These are phyloP conservation scores for Glaucomys volans DNA, from an alignment of 2,113 vertebrate genomes.

Conservation along the genomic window DNA sequence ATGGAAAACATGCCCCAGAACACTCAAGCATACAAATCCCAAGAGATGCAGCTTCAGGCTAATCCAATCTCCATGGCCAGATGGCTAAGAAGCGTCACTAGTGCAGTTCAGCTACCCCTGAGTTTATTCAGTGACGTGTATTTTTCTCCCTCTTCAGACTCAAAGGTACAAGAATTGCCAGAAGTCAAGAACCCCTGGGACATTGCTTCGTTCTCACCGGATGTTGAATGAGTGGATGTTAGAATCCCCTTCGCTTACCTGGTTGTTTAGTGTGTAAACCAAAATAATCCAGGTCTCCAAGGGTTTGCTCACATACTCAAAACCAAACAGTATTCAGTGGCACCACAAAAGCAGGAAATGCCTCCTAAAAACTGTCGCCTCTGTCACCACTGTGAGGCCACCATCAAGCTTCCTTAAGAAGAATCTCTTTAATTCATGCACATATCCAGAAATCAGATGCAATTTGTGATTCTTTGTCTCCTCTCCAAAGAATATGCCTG, in stretches of 20 bases:
- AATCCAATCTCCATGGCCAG: conserved; percentile 6
- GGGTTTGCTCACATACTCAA: conserved; percentile 9
- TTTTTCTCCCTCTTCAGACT: conserved; percentile 19
- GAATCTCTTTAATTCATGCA: neutral
- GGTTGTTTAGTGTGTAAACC: conserved; percentile 34
- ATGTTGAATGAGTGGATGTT: conserved; percentile 20
- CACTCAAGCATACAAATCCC: conserved; percentile 61
- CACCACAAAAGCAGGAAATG: neutral
- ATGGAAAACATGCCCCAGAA: conserved; percentile 71
- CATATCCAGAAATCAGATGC: neutral
- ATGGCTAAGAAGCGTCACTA: conserved; percentile 18
- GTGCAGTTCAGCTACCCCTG: conserved; percentile 12
- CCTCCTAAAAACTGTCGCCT: neutral
- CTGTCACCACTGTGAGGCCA: neutral
- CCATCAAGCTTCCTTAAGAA: neutral
- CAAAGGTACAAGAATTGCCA: conserved; percentile 35
- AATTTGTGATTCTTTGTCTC: neutral
- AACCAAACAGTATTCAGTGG: neutral
- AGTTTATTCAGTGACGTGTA: neutral
- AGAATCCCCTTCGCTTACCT: conserved; percentile 16
- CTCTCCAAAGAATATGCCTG: neutral
- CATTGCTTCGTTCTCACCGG: conserved; percentile 4
- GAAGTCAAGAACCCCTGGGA: conserved; percentile 43
- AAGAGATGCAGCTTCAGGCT: conserved; percentile 58
- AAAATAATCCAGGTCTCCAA: conserved; percentile 45